phyloP scores from a whole-genome alignment of 2,888 invertebrate genomes.

The Camptogramma bilineatum region DNA sequence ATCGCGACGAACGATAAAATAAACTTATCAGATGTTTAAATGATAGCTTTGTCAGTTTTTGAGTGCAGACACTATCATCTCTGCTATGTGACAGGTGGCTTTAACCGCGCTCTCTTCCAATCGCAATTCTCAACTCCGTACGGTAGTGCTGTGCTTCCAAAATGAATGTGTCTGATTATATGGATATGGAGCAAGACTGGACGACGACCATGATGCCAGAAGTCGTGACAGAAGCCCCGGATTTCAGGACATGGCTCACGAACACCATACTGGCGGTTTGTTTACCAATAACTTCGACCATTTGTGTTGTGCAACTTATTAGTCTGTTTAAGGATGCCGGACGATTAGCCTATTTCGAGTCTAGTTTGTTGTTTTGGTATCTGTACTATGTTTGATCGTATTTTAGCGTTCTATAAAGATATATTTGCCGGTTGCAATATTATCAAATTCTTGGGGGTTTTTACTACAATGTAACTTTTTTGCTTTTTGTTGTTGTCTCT shows the following conservation, averaged over 20 bases:
- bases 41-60: conserved; percentile 61
- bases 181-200: conserved; percentile 48
- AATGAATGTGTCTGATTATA: conserved; percentile 60
- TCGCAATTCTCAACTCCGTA: conserved; percentile 40
- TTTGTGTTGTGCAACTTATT: conserved; percentile 18
- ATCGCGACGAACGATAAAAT: conserved; percentile 47
- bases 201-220: conserved; percentile 48
- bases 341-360: conserved; percentile 20
- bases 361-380: conserved; percentile 1
- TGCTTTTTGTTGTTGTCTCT: too few relatives aligned
- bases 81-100: conserved; percentile 56
- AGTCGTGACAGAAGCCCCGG: conserved; percentile 54
- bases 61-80: conserved; percentile 47
- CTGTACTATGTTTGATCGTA: too few relatives aligned
- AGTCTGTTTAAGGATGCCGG: conserved; percentile 12
- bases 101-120: conserved; percentile 44
- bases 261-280: conserved; percentile 70
- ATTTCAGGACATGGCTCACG: conserved; percentile 68
- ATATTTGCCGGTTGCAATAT: too few relatives aligned
- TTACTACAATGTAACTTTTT: too few relatives aligned
- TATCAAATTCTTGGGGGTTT: too few relatives aligned
- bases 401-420: too few relatives aligned
- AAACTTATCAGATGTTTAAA: conserved; percentile 63
- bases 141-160: conserved; percentile 41
- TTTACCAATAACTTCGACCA: conserved; percentile 41